Evolutionary conservation across 2,113 vertebrate genomes (phyloP).

Genomic region (Cephalopterus ornatus): DNA sequence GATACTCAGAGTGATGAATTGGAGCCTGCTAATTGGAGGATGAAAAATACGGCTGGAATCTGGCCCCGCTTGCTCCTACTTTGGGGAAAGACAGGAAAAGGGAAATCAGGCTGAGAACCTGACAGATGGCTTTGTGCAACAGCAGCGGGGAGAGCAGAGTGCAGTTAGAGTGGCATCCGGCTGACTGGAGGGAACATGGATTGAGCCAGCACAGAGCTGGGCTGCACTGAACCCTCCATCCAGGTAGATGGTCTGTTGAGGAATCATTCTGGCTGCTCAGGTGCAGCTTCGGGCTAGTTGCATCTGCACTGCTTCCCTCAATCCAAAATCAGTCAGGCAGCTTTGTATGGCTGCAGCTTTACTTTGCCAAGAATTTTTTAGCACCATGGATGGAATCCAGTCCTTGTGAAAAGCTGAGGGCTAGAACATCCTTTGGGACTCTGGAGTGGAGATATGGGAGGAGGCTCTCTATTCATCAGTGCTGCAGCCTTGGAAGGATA

Average conservation of each 20-base stretch:
- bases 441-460: neutral
- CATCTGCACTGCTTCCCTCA: neutral
- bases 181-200: neutral
- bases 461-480: neutral
- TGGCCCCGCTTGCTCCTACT: conserved; percentile 68
- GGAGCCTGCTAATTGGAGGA: conserved; percentile 79
- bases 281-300: neutral
- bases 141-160: neutral
- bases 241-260: neutral
- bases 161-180: neutral
- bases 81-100: conserved; percentile 62
- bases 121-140: conserved; percentile 45
- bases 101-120: conserved; percentile 30
- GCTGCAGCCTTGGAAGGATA: neutral
- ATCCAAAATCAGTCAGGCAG: neutral
- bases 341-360: neutral
- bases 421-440: neutral
- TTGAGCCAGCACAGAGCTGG: neutral
- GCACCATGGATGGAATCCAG: neutral
- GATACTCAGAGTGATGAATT: conserved; percentile 82
- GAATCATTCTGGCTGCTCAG: neutral
- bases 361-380: neutral
- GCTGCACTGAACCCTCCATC: neutral
- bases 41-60: conserved; percentile 77
- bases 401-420: neutral